Evolutionary conservation across 2,797 vertebrate species (phyloP).

Genomic region (Cyprinella venusta): DNA sequence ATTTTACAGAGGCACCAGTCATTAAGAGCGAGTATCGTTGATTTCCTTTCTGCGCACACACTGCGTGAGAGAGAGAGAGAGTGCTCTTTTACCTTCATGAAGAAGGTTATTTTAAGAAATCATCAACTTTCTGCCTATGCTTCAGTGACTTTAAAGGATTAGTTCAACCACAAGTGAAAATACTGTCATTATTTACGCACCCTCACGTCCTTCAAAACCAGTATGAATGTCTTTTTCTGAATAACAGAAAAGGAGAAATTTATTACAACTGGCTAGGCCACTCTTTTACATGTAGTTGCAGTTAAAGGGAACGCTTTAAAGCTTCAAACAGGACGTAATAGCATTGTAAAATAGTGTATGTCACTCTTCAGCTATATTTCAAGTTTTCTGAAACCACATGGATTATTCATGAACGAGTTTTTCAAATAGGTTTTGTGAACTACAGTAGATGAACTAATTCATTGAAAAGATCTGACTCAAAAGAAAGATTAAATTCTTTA

Average conservation of each 20-base stretch:
- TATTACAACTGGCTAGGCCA: not conserved
- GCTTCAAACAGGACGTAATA: not conserved
- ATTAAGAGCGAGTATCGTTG: conserved; percentile 17
- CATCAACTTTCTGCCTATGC: conserved; percentile 8
- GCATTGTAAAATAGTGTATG: not conserved
- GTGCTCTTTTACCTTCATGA: not conserved
- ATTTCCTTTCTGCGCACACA: not conserved
- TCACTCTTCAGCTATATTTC: not conserved
- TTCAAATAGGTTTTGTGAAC: not conserved
- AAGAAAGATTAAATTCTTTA: not conserved
- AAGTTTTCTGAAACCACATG: not conserved
- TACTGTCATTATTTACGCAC: not conserved
- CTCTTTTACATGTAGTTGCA: not conserved
- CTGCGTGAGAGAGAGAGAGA: not conserved
- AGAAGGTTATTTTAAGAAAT: conserved; percentile 36
- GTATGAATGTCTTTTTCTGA: not conserved
- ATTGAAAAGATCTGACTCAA: not conserved
- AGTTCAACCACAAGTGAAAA: conserved; percentile 7
- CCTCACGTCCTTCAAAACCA: not conserved
- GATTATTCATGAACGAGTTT: too few relatives aligned
- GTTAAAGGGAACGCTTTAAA: not conserved
- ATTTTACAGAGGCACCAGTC: conserved; percentile 39
- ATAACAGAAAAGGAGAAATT: not conserved
- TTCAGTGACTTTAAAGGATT: conserved; percentile 1
- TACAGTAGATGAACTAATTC: not conserved